Percentiles rank a stretch among this genome's conserved stretches.
Conservation (phyloP, 2,113 vertebrate species). For the Eupsittula cactorum region DNA sequence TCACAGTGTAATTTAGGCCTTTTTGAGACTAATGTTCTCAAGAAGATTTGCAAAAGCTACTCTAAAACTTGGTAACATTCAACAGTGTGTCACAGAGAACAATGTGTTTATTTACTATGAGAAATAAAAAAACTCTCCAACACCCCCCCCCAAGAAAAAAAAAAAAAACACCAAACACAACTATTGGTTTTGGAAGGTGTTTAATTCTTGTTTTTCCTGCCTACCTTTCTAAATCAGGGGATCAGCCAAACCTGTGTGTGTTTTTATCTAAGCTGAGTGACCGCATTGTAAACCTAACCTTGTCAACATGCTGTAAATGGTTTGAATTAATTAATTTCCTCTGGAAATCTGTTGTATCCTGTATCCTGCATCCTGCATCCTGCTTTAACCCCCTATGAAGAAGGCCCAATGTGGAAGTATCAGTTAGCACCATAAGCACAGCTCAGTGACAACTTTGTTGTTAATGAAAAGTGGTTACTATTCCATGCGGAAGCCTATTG, state of each 20-base stretch:
- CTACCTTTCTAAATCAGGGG: constrained; percentile 18
- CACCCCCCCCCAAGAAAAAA: no score
- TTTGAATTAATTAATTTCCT: constrained; percentile 86
- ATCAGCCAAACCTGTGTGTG: constrained; percentile 38
- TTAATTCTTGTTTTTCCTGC: constrained; percentile 15
- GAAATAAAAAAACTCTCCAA: no score
- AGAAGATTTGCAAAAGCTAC: not conserved
- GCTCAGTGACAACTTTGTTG: constrained; percentile 76
- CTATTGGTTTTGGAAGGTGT: not conserved
- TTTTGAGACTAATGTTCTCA: not conserved
- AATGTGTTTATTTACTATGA: not conserved
- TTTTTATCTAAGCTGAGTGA: constrained; percentile 58
- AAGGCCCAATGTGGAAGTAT: constrained; percentile 73
- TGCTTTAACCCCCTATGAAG: constrained; percentile 68
- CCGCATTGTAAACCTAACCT: constrained; percentile 63
- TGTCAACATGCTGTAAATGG: constrained; percentile 65
- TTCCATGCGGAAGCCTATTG: constrained; percentile 79
- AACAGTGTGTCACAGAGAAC: not conserved
- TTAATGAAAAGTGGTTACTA: constrained; percentile 86
- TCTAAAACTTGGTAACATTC: not conserved
- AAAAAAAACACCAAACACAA: not conserved
- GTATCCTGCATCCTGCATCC: constrained; percentile 73
- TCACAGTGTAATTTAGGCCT: not conserved
- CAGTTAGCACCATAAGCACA: constrained; percentile 73
- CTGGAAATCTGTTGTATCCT: constrained; percentile 79